These are phyloP conservation scores for Poecilia wingei DNA, from an alignment of 2,797 vertebrate species.

Conservation along the genomic window DNA sequence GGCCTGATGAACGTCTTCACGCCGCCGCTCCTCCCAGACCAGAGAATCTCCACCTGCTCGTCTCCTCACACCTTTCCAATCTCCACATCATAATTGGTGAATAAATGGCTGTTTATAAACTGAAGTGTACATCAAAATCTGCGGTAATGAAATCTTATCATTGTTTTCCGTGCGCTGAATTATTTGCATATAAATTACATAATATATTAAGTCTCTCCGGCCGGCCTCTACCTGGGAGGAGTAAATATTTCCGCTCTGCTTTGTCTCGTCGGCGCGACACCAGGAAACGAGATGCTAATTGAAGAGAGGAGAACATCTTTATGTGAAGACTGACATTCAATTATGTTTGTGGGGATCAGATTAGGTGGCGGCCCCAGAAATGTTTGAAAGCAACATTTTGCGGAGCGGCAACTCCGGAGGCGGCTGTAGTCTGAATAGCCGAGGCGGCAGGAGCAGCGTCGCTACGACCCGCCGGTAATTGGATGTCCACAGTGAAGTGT, in stretches of 20 bases:
- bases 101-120: conserved; percentile 82
- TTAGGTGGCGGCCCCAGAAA: conserved; percentile 76
- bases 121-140: conserved; percentile 81
- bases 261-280: conserved; percentile 75
- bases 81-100: conserved; percentile 77
- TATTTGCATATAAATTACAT: conserved; percentile 89
- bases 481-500: conserved; percentile 79
- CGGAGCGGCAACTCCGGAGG: conserved; percentile 58
- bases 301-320: conserved; percentile 81
- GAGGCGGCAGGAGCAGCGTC: conserved; percentile 70
- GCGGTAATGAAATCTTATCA: conserved; percentile 83
- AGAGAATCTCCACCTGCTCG: conserved; percentile 26
- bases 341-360: conserved; percentile 80
- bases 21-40: not conserved
- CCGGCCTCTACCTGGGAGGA: conserved; percentile 73
- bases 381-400: conserved; percentile 80
- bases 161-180: conserved; percentile 67
- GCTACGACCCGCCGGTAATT: conserved; percentile 82
- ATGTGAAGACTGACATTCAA: conserved; percentile 86
- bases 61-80: conserved; percentile 64
- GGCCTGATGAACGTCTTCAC: not conserved
- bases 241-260: conserved; percentile 84
- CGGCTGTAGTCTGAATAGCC: conserved; percentile 77
- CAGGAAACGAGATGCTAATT: conserved; percentile 80
- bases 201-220: conserved; percentile 79